These are phyloP conservation scores for Ennomos quercinarius DNA, from an alignment of 2,888 invertebrate species.

Conservation along the genomic window DNA sequence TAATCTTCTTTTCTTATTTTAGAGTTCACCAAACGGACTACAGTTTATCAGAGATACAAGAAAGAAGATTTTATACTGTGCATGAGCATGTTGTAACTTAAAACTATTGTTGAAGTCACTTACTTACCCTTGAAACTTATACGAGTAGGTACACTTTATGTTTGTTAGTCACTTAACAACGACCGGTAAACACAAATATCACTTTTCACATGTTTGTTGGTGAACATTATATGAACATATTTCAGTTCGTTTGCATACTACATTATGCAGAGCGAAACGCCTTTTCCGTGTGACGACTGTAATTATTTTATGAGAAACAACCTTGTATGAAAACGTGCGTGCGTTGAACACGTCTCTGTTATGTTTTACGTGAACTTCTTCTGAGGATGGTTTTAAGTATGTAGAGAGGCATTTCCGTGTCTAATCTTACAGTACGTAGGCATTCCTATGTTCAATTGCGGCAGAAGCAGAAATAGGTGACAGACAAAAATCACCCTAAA, in stretches of 20 bases:
- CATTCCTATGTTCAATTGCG: no score
- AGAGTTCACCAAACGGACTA: no score
- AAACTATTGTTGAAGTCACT: constrained; percentile 21
- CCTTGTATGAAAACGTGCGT: constrained; percentile 42
- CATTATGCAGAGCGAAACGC: constrained; percentile 46
- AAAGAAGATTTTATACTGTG: no score
- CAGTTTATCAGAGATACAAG: no score
- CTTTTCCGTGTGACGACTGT: constrained; percentile 47
- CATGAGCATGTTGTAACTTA: no score
- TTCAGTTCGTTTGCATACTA: constrained; percentile 36
- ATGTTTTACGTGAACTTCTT: constrained; percentile 23
- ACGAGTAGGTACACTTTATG: constrained; percentile 35
- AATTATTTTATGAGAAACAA: constrained; percentile 51
- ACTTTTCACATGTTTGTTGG: constrained; percentile 40
- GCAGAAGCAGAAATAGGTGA: no score
- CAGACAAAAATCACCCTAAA: no score
- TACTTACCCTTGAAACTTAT: constrained; percentile 34
- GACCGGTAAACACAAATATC: constrained; percentile 40
- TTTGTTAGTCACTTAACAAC: constrained; percentile 45
- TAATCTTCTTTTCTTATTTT: no score
- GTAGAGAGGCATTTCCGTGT: constrained; percentile 1
- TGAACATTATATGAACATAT: constrained; percentile 18
- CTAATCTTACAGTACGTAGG: neutral
- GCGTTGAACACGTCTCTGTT: constrained; percentile 32
- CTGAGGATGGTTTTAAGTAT: constrained; percentile 25